phyloP scores from a whole-genome alignment of 1,140 invertebrate species.

The Wasmannia auropunctata region DNA sequence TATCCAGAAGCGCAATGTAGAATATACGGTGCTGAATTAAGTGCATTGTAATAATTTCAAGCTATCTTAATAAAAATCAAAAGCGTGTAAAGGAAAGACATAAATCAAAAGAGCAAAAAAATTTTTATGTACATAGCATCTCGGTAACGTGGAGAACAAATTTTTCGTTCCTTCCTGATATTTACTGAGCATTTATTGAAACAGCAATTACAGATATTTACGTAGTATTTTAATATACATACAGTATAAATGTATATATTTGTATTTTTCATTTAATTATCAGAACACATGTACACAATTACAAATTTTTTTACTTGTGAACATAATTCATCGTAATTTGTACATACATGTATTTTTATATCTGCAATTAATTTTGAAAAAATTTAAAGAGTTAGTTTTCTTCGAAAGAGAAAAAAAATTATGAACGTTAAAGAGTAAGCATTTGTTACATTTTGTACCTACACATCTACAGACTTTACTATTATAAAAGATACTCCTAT shows the following conservation, averaged over 20 bases:
- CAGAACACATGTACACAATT: not conserved
- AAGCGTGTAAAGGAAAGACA: not conserved
- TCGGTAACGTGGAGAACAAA: not conserved
- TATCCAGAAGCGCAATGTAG: constrained; percentile 22
- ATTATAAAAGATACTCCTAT: not conserved
- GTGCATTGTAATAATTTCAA: not conserved
- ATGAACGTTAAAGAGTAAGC: not conserved
- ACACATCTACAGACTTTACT: not conserved
- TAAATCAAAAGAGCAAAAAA: not conserved
- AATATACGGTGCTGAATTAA: constrained; percentile 67
- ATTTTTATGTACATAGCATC: not conserved
- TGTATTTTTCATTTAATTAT: not conserved
- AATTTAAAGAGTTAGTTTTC: not conserved
- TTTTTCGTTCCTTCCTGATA: not conserved
- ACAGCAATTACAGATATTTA: constrained; percentile 11
- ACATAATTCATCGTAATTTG: constrained; percentile 2
- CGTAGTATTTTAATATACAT: not conserved
- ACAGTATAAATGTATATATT: not conserved
- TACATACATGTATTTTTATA: not conserved
- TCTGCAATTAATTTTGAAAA: not conserved
- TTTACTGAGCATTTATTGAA: not conserved
- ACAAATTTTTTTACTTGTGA: not conserved
- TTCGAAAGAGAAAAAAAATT: not conserved
- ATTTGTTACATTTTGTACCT: not conserved
- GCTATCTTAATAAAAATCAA: not conserved